Evolutionary conservation across 2,113 vertebrate genomes (phyloP).

Genomic region (Merops nubicus): DNA sequence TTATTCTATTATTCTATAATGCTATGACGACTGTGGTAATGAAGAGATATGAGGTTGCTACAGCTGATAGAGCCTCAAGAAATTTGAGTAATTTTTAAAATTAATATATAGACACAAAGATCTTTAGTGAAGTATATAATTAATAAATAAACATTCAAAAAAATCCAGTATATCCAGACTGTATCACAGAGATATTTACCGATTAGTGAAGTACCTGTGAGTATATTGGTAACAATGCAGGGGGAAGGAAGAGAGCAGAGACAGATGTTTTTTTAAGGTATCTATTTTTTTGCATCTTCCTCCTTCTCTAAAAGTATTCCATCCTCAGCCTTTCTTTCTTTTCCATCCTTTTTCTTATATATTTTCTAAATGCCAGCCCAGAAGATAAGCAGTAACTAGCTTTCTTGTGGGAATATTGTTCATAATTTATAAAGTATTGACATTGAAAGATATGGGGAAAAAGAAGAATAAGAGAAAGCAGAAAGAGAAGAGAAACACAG

Average conservation of each 20-base stretch:
- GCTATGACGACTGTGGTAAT: not conserved
- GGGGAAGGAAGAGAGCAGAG: not conserved
- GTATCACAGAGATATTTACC: not conserved
- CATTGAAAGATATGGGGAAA: not conserved
- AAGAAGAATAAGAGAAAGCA: not conserved
- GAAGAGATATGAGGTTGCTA: not conserved
- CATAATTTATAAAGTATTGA: constrained; percentile 1
- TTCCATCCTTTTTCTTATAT: not conserved
- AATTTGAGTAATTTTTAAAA: not conserved
- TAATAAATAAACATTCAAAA: not conserved
- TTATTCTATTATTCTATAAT: no score
- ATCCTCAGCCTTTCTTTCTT: not conserved
- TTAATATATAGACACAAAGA: not conserved
- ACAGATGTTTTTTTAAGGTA: not conserved
- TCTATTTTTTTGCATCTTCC: not conserved
- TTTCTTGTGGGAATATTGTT: not conserved
- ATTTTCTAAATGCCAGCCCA: not conserved
- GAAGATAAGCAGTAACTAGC: not conserved
- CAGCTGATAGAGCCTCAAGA: not conserved
- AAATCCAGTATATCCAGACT: not conserved
- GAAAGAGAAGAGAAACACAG: not conserved
- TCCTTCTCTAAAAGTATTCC: not conserved
- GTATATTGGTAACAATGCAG: not conserved
- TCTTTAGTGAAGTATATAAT: not conserved
- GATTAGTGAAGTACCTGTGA: not conserved